Base-by-base conservation (phyloP, 1,140 invertebrate genomes). In the Steinernema feltiae region DNA sequence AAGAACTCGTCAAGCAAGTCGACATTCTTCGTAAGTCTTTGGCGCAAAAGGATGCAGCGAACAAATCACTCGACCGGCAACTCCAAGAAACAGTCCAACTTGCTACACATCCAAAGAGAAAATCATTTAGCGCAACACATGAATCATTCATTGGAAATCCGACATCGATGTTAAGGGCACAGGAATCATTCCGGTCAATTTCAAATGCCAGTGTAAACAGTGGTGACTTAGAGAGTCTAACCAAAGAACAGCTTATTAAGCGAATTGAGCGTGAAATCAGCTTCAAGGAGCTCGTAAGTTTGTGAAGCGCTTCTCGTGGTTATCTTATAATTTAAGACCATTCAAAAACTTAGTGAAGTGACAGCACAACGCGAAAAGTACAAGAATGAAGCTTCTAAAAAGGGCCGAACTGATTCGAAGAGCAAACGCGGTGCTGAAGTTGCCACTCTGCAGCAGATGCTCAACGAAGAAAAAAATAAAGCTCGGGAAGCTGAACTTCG, bases 201-300 rank as follows among this genome's bases (percentile, higher is more conserved):
- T 71, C 32, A 3, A 71, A 24, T 31, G 30, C 30, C n/a, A 32
- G 30, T 71, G 3, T 17, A 2, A 31, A 3, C 24, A 32, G 21
- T 30, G 30, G 32, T 27, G 74, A 83, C 21, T 71, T 75, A 41
- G 82, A 84, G 21, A 46, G 27, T 48, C 63, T 82, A 0, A 31
- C 41, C 1, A n/a, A 76, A 0, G 81, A 82, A 27, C 71, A 82
- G 35, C 80, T 82, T 15, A 82, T 82, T 32, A 21, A 70, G 18
- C 69, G 76, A 24, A 78, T 77, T 35, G 30, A 76, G 69, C 70
- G 80, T 1, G 81, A 82, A 70, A 84, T 76, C 12, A 70, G 46
- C 30, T n/a, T 84, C 30, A 82, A 82, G 41, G 76, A 82, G 27
- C 30, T 75, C 18, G 79, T 79, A 48, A 3, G 72, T 72, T 27